Conservation (phyloP, 92 coral and sea anemone species). For the Scolanthus callimorphus region DNA sequence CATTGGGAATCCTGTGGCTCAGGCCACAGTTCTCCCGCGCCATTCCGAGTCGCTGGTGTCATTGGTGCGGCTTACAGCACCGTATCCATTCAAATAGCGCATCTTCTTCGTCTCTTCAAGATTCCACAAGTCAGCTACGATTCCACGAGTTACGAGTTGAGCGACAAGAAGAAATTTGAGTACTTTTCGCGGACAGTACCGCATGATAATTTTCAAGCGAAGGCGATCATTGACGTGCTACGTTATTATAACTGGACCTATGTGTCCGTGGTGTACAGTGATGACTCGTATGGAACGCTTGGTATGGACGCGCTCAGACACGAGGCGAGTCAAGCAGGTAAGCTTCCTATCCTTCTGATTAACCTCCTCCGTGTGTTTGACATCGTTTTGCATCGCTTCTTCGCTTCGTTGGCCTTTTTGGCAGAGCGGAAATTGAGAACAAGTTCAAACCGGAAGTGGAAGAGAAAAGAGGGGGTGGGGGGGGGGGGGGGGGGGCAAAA, state of each 20-base stretch:
- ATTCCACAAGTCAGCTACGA: slow-evolving; percentile 86
- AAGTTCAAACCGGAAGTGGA: too few species aligned
- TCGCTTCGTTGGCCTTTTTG: too few species aligned
- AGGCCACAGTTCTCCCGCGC: slow-evolving; percentile 9
- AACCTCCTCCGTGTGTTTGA: too few species aligned
- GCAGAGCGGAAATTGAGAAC: too few species aligned
- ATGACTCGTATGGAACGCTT: slow-evolving; percentile 69
- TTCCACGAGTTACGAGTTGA: slow-evolving; percentile 81
- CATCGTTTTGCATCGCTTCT: too few species aligned
- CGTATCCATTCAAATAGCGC: slow-evolving; percentile 78
- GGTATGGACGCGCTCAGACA: slow-evolving; percentile 60
- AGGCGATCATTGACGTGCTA: slow-evolving; percentile 73
- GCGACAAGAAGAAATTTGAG: slow-evolving; percentile 77
- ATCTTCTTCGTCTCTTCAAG: slow-evolving; percentile 71
- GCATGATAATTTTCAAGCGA: slow-evolving; percentile 79
- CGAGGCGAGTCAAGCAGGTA: slow-evolving; percentile 66
- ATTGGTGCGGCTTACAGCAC: slow-evolving; percentile 76
- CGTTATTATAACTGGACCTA: slow-evolving; percentile 84
- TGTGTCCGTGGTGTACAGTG: slow-evolving; percentile 76
- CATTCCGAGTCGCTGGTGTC: slow-evolving; percentile 54
- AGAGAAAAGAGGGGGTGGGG: too few species aligned
- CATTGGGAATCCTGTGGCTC: slow-evolving; percentile 41
- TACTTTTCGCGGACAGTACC: slow-evolving; percentile 92
- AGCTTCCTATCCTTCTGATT: too few species aligned
- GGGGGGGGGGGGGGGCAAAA: too few species aligned